These are phyloP conservation scores for Cirrhinus molitorella DNA, from an alignment of 2,797 vertebrate genomes.

Conservation along the genomic window DNA sequence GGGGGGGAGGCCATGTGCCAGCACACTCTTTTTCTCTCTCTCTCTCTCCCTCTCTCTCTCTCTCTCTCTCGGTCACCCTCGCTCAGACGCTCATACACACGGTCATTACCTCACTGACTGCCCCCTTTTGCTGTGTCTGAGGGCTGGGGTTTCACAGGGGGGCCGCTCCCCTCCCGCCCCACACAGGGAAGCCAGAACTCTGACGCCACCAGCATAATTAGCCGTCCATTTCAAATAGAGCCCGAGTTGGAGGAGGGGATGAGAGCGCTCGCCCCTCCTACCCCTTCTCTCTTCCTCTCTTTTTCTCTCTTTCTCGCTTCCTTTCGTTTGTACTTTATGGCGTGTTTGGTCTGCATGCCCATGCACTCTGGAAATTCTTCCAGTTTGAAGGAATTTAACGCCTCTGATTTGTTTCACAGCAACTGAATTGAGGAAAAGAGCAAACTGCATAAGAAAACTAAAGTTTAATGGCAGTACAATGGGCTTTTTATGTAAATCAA, in stretches of 20 bases:
- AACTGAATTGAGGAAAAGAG: background rate
- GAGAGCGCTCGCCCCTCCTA: slow-evolving; percentile 51
- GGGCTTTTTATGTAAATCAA: background rate
- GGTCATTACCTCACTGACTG: slow-evolving; percentile 51
- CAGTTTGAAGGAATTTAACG: slow-evolving; percentile 39
- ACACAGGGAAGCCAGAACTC: slow-evolving; percentile 64
- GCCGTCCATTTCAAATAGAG: slow-evolving; percentile 63
- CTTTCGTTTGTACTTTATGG: slow-evolving; percentile 42
- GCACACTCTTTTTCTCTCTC: slow-evolving; percentile 38
- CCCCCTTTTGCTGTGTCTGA: slow-evolving; percentile 48
- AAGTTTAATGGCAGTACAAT: slow-evolving; percentile 18
- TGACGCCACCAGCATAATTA: slow-evolving; percentile 73
- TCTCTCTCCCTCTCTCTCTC: slow-evolving; percentile 3
- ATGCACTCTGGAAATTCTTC: slow-evolving; percentile 27
- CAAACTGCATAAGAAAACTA: background rate
- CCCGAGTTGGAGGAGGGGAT: slow-evolving; percentile 48
- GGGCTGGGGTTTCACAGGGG: slow-evolving; percentile 62
- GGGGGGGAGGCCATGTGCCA: slow-evolving; percentile 54
- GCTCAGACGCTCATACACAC: slow-evolving; percentile 41
- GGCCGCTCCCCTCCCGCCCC: slow-evolving; percentile 39
- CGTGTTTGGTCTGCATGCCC: slow-evolving; percentile 39
- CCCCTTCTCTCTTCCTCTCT: slow-evolving; percentile 38
- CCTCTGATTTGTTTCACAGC: slow-evolving; percentile 30
- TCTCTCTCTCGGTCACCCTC: slow-evolving; percentile 34
- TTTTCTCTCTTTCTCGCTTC: slow-evolving; percentile 41